phyloP scores from a whole-genome alignment of 2,797 vertebrate genomes.

The Siniperca scherzeri region DNA sequence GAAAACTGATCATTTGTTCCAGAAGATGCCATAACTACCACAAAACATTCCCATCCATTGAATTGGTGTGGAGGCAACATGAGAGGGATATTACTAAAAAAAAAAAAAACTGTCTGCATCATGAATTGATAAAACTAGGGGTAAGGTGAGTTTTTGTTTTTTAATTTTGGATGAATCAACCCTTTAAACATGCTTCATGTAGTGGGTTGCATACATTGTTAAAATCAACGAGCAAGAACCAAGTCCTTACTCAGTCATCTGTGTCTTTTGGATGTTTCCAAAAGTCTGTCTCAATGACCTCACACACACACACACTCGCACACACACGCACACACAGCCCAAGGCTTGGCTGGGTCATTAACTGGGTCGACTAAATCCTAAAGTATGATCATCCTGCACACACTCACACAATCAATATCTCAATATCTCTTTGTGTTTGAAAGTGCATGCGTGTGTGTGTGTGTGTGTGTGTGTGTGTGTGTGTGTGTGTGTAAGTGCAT shows the following conservation, averaged over 20 bases:
- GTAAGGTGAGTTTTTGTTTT: not conserved
- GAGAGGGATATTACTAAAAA: not conserved
- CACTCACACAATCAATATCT: constrained; percentile 35
- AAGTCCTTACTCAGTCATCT: not conserved
- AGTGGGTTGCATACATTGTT: not conserved
- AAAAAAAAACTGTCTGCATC: not conserved
- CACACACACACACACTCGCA: not conserved
- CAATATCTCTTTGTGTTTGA: not conserved
- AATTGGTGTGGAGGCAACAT: not conserved
- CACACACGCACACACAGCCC: not conserved
- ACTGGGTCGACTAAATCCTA: constrained; percentile 65
- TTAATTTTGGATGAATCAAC: not conserved
- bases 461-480: constrained; percentile 10
- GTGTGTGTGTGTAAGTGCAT: constrained; percentile 12
- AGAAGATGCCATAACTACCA: not conserved
- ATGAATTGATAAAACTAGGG: not conserved
- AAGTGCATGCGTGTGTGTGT: not conserved
- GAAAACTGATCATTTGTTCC: not conserved
- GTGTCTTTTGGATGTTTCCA: constrained; percentile 28
- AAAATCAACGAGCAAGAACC: not conserved
- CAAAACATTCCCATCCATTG: not conserved
- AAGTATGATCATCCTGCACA: constrained; percentile 61
- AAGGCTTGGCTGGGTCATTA: constrained; percentile 44
- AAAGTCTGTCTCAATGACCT: constrained; percentile 17
- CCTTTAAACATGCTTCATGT: not conserved